phyloP scores from a whole-genome alignment of 2,888 invertebrate genomes.

The Thereva unica region DNA sequence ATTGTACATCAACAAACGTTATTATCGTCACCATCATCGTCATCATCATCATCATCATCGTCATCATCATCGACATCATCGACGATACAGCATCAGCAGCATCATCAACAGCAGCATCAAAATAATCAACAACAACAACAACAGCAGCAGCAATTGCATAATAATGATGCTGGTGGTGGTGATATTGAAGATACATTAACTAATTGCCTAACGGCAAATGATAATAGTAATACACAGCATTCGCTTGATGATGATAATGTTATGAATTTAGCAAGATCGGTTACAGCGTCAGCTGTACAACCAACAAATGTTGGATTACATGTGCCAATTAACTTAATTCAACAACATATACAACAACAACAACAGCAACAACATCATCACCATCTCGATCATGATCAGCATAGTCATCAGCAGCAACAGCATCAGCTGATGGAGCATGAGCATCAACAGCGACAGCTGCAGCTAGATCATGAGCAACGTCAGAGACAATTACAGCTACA shows the following conservation, averaged over 20 bases:
- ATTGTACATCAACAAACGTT: too few relatives aligned
- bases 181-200: neutral
- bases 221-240: neutral
- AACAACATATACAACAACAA: slow-evolving; percentile 18
- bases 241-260: neutral
- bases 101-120: slow-evolving; percentile 25
- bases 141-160: neutral
- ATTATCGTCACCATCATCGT: neutral
- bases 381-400: slow-evolving; percentile 38
- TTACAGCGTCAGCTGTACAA: neutral
- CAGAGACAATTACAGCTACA: neutral
- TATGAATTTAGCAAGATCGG: neutral
- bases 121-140: slow-evolving; percentile 35
- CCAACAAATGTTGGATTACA: neutral
- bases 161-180: neutral
- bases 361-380: slow-evolving; percentile 36
- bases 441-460: neutral
- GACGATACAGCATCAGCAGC: slow-evolving; percentile 25
- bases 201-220: neutral
- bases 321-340: slow-evolving; percentile 32
- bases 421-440: slow-evolving; percentile 12
- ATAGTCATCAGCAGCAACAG: slow-evolving; percentile 21
- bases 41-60: slow-evolving; percentile 25
- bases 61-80: slow-evolving; percentile 15
- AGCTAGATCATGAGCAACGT: neutral